Evolutionary conservation across 2,797 vertebrate genomes (phyloP).

Genomic region (Chelidonichthys spinosus): DNA sequence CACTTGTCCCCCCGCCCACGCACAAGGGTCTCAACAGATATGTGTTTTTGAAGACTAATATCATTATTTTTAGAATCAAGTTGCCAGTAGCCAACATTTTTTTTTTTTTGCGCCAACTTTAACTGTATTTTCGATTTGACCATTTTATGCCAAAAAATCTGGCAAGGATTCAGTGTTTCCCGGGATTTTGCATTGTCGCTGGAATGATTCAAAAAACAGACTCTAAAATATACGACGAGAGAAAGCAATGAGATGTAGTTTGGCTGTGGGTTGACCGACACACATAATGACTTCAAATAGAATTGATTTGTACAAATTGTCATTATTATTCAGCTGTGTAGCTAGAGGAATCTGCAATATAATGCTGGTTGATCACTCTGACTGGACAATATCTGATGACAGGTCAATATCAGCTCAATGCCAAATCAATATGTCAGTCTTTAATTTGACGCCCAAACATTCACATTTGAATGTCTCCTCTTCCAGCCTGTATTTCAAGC

Average conservation of each 20-base stretch:
- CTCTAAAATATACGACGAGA: background rate
- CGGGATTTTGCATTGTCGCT: conserved; percentile 38
- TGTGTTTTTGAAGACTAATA: conserved; percentile 40
- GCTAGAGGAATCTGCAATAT: background rate
- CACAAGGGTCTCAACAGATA: conserved; percentile 37
- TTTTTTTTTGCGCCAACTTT: conserved; percentile 28
- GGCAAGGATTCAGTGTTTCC: conserved; percentile 27
- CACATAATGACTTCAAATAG: conserved; percentile 8
- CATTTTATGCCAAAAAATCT: conserved; percentile 39
- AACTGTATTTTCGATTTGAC: conserved; percentile 51
- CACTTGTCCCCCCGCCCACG: conserved; percentile 44
- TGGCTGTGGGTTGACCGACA: conserved; percentile 26
- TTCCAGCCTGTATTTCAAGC: conserved; percentile 7
- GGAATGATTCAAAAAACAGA: conserved; percentile 19
- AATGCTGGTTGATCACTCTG: background rate
- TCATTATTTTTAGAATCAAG: conserved; percentile 56
- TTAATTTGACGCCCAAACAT: conserved; percentile 9
- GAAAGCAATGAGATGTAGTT: conserved; percentile 20
- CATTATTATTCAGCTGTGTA: background rate
- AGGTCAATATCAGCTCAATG: background rate
- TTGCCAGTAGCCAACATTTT: conserved; percentile 30
- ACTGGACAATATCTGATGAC: conserved; percentile 10
- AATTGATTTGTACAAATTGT: background rate
- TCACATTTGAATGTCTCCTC: conserved; percentile 18
- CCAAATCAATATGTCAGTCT: conserved; percentile 24